phyloP scores from a whole-genome alignment of 2,888 invertebrate species.

The Sarcophaga variegata region DNA sequence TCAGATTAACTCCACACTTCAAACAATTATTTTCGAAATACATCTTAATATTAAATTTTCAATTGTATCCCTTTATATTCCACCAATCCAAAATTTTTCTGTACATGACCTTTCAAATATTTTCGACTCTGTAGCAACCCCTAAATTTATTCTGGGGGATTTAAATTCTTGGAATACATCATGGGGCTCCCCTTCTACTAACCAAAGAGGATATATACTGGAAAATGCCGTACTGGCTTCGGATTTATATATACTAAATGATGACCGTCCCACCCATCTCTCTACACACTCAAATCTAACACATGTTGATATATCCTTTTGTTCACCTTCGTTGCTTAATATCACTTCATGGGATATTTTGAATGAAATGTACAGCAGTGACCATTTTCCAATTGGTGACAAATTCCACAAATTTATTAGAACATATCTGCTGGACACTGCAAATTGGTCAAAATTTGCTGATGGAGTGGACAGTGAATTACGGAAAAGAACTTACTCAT shows the following conservation, averaged over 20 bases:
- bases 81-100: not conserved
- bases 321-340: not conserved
- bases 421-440: slow-evolving; percentile 14
- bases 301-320: not conserved
- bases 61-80: slow-evolving; percentile 7
- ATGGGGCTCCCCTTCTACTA: too few relatives aligned
- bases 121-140: not conserved
- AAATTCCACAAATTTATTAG: not conserved
- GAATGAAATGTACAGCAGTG: not conserved
- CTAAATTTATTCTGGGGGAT: not conserved
- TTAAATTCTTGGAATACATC: too few relatives aligned
- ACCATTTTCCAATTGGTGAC: not conserved
- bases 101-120: slow-evolving; percentile 3
- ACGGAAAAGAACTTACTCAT: not conserved
- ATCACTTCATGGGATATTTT: not conserved
- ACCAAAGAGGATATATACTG: too few relatives aligned
- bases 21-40: slow-evolving; percentile 32
- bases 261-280: too few relatives aligned
- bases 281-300: not conserved
- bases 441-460: not conserved
- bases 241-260: too few relatives aligned
- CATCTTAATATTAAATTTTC: slow-evolving; percentile 36
- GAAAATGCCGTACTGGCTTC: too few relatives aligned
- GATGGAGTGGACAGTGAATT: not conserved
- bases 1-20: slow-evolving; percentile 1